These are phyloP conservation scores for Echinarachnius parma DNA, from an alignment of 53 echinoderm and acorn worm genomes.

Conservation along the genomic window DNA sequence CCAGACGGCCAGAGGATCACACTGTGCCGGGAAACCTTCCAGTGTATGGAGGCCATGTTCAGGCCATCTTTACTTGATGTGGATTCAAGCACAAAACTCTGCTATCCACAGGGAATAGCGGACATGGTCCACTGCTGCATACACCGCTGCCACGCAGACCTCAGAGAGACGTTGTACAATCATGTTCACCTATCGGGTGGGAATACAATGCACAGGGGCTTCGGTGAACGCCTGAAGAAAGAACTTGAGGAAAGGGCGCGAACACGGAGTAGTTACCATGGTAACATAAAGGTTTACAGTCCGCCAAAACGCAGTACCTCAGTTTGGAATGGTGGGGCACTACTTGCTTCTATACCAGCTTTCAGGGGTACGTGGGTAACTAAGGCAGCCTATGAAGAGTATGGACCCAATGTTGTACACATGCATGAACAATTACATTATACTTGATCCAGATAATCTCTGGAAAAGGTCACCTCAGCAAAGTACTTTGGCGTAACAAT, in stretches of 20 bases:
- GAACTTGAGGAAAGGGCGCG: background rate
- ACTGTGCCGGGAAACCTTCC: conserved; percentile 20
- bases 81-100: background rate
- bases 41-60: conserved; percentile 45
- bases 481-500: too few relatives aligned
- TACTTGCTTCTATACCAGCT: conserved; percentile 7
- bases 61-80: conserved; percentile 1
- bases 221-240: conserved; percentile 1
- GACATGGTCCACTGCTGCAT: conserved; percentile 15
- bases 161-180: background rate
- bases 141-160: background rate
- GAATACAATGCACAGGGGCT: conserved; percentile 28
- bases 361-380: conserved; percentile 24
- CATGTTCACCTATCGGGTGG: conserved; percentile 15
- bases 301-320: conserved; percentile 15
- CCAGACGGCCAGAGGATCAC: conserved; percentile 25
- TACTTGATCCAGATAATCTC: too few relatives aligned
- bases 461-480: too few relatives aligned
- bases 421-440: background rate
- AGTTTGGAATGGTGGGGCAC: conserved; percentile 25
- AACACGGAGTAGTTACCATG: too few relatives aligned
- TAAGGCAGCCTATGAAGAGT: conserved; percentile 1
- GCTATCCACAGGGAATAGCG: background rate
- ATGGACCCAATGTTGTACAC: conserved; percentile 21
- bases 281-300: background rate